Base-by-base conservation (phyloP, 2,888 invertebrate species). In the Therioaphis trifolii region DNA sequence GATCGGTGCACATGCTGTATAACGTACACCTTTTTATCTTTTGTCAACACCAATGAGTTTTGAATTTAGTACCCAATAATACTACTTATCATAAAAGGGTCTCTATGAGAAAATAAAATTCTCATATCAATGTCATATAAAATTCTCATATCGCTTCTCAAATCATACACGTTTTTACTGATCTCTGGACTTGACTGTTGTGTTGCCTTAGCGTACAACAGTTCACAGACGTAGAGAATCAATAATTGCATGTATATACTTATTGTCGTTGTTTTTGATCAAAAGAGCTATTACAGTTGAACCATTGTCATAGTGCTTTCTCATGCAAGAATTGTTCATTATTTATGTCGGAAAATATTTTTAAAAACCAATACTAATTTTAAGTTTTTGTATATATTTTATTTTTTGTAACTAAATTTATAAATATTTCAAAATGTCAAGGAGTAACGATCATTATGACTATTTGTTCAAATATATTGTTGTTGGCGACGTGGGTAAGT, bases 401-500 rank as follows among this genome's bases (percentile, higher is more conserved):
- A 5, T 15, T 52, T 29, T 29, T 12, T 29, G 18, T 21, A 46
- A 24, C 2, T n/a, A 24, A 29, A n/a, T 12, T 29, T 9, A n/a
- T 12, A 46, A 72, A 9, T 21, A 21, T 49, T 63, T 27, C 46
- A 74, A 63, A 35, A 82, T 82, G 80, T 29, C 80, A 35, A 72
- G 72, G 29, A 61, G 40, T 2, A 49, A 52, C n/a, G 72, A 63
- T 12, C 21, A 46, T 52, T 82, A 82, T 18, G 72, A 82, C 18
- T 82, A 82, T 52, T 82, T 82, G 24, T 82, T 82, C 27, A 82
- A 82, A 58, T 82, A 72, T 24, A 82, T 82, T 24, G 72, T 82
- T 9, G 72, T 82, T 4, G 80, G 80, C 18, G 72, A 82, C 35
- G 72, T 29, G 7, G 58, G 79, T 72, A 24, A 72, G 80, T 80